Evolutionary conservation across 2,888 invertebrate genomes (phyloP), one percentile per base, ranked within the genome.

Genomic region (Halictus ligatus): DNA sequence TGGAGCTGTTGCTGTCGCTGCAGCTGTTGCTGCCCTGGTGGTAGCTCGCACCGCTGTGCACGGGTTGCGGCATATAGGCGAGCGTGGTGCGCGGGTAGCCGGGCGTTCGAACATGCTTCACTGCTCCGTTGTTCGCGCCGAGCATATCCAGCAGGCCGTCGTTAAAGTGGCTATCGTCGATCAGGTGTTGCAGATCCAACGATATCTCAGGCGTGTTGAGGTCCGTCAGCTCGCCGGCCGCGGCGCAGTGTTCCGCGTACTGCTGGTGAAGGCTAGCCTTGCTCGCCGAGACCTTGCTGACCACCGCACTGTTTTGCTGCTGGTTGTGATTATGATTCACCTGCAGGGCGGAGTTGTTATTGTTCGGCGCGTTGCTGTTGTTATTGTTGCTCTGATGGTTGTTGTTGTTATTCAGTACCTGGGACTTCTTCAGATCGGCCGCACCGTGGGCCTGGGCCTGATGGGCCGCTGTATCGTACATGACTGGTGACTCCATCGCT

Each of bases 191-290:
- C 90, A 99, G 96, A 94, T 99, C 99, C 94, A 99, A 96, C 89
- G 98, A 98, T 95, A 99, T 98, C 95, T 99, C 99, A 91, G 98
- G 98, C 83, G 98, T 98, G 95, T 98, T 98, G 93, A 99, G 96
- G 95, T 98, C 98, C 94, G 98, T 98, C 87, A 98, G 96, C 94
- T 98, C 98, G 71, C 96, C 96, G 84, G 96, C 96, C 43, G 96
- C 95, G 64, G 95, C 95, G 87, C 95, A 95, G 86, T 97, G 97
- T 84, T 98, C 97, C 86, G 97, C 97, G 95, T 97, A 98, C 90
- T 97, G 97, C 84, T 97, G 96, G 92, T 97, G 96, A 92, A 98
- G 96, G 92, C 96, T 97, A 91, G 97, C 97, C 89, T 97, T 97
- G 89, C 96, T 93, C 40, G 94, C 95, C 10, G 95, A 94, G 43